phyloP scores from a whole-genome alignment of 2,888 invertebrate genomes.

The Loripinus fragilis region DNA sequence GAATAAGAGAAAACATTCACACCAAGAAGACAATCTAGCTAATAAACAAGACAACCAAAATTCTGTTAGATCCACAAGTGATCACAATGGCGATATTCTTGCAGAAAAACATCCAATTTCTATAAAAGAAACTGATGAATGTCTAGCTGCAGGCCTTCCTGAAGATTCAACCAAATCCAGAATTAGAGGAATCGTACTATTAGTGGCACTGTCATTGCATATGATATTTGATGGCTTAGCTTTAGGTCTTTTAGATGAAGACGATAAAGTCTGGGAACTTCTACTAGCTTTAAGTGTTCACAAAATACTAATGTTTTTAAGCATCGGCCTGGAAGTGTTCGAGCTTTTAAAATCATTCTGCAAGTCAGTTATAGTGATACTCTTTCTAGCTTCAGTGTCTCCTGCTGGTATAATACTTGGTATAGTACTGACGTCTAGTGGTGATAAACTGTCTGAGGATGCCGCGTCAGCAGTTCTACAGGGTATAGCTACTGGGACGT shows the following conservation, averaged over 20 bases:
- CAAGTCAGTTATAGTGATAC: slow-evolving; percentile 21
- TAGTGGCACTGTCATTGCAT: slow-evolving; percentile 85
- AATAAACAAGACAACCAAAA: neutral
- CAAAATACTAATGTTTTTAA: slow-evolving; percentile 86
- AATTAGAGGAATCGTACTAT: slow-evolving; percentile 83
- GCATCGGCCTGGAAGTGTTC: slow-evolving; percentile 80
- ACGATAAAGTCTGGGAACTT: slow-evolving; percentile 75
- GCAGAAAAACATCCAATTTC: neutral
- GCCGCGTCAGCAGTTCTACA: slow-evolving; percentile 28
- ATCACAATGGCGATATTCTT: neutral
- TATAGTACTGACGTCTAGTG: slow-evolving; percentile 13
- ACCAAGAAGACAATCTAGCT: too few species aligned
- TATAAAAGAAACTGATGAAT: too few species aligned
- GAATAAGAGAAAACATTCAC: neutral
- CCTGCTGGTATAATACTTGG: slow-evolving; percentile 33
- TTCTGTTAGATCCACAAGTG: too few species aligned
- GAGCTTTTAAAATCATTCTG: slow-evolving; percentile 22
- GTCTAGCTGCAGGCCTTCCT: neutral
- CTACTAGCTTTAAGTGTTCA: slow-evolving; percentile 85
- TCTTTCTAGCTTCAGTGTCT: slow-evolving; percentile 16
- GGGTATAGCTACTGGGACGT: slow-evolving; percentile 37
- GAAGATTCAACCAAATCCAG: neutral
- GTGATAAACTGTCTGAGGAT: neutral
- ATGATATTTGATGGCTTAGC: slow-evolving; percentile 86
- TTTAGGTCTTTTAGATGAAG: slow-evolving; percentile 84